A percentile compares a stretch with the other conserved stretches of the same genome.
phyloP scores from a whole-genome alignment of 1,140 invertebrate genomes.

The Archivesica marissinica region DNA sequence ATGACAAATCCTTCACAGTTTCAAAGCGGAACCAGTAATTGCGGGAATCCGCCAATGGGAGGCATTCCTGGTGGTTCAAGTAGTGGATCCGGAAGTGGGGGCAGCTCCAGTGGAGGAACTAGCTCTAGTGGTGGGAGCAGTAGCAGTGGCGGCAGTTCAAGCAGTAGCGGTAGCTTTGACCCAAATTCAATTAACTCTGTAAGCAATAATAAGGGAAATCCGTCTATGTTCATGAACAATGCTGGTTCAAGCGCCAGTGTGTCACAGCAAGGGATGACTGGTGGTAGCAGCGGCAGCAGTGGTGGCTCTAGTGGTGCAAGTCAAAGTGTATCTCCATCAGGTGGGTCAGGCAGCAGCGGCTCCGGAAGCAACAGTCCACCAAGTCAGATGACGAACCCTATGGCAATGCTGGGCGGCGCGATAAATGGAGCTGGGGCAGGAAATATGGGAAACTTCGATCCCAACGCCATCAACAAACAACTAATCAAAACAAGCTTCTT shows the following conservation, averaged over 20 bases:
- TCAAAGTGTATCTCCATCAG: not conserved
- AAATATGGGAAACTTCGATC: constrained; percentile 49
- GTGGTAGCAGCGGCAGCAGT: not conserved
- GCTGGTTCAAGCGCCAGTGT: constrained; percentile 9
- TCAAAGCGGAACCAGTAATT: constrained; percentile 18
- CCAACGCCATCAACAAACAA: constrained; percentile 52
- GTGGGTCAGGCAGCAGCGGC: not conserved
- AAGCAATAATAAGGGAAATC: not conserved
- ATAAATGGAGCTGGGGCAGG: not conserved
- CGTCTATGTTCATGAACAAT: not conserved
- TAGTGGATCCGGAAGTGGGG: not conserved
- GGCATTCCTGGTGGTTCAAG: not conserved
- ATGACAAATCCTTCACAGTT: constrained; percentile 28
- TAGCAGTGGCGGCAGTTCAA: not conserved
- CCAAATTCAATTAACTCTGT: not conserved
- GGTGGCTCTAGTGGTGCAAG: not conserved
- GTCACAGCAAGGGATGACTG: not conserved
- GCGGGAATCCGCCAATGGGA: constrained; percentile 15
- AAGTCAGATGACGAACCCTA: constrained; percentile 35
- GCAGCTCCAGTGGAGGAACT: not conserved
- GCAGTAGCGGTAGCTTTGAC: not conserved
- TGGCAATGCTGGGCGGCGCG: constrained; percentile 20
- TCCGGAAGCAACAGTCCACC: constrained; percentile 39
- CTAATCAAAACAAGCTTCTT: constrained; percentile 50
- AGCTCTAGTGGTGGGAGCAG: not conserved